Conservation (phyloP, 1,140 invertebrate genomes). For the Campoletis sonorensis region DNA sequence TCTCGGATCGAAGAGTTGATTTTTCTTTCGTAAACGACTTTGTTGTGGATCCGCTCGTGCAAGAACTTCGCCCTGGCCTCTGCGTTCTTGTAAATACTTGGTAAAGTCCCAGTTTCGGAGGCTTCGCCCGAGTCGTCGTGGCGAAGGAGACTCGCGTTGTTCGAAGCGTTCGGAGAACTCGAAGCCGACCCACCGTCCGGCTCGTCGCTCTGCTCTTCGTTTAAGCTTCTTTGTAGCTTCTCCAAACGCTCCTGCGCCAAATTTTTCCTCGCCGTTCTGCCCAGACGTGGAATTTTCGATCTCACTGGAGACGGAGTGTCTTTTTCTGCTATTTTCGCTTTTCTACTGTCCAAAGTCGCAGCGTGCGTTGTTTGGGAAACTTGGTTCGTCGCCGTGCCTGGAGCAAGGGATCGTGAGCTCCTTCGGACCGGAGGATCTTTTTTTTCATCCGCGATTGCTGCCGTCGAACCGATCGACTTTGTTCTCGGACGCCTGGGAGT, state of each 20-base stretch:
- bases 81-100: constrained; percentile 37
- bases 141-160: not conserved
- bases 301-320: not conserved
- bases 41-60: not conserved
- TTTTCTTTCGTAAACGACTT: constrained; percentile 16
- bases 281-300: constrained; percentile 6
- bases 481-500: constrained; percentile 5
- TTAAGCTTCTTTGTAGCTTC: constrained; percentile 14
- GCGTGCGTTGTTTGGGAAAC: not conserved
- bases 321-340: not conserved
- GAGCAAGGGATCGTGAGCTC: constrained; percentile 7
- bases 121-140: not conserved
- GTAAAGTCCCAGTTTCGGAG: not conserved
- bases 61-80: not conserved
- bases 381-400: not conserved
- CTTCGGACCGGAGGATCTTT: not conserved
- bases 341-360: not conserved
- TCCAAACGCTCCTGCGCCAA: constrained; percentile 19
- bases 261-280: constrained; percentile 36
- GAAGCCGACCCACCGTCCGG: not conserved
- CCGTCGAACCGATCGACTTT: not conserved
- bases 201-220: not conserved
- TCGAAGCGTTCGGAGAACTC: not conserved
- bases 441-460: not conserved
- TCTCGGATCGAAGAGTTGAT: not conserved